These are phyloP conservation scores for Dynastes tityus DNA, from an alignment of 2,888 invertebrate species.

Conservation along the genomic window DNA sequence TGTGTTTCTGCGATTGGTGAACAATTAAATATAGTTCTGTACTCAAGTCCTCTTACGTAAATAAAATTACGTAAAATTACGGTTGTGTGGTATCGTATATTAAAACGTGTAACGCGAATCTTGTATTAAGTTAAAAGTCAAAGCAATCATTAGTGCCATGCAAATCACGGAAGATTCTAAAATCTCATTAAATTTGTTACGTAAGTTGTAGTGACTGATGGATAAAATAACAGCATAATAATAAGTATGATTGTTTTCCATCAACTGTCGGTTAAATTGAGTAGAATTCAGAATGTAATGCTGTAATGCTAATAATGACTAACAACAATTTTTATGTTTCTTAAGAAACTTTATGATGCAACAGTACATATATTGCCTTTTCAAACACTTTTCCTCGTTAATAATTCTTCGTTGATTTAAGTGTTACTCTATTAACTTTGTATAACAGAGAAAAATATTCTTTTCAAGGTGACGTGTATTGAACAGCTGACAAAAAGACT, in stretches of 20 bases:
- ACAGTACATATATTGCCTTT: too few relatives aligned
- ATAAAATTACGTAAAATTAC: too few relatives aligned
- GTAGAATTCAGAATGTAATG: background rate
- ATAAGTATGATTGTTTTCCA: slow-evolving; percentile 6
- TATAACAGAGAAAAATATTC: background rate
- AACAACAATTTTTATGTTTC: background rate
- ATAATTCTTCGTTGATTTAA: background rate
- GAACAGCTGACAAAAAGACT: slow-evolving; percentile 27
- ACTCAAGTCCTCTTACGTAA: too few relatives aligned
- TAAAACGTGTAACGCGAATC: background rate
- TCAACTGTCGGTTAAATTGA: background rate
- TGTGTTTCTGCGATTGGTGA: too few relatives aligned
- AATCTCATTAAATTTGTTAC: background rate
- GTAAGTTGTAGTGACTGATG: background rate
- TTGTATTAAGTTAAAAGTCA: slow-evolving; percentile 10
- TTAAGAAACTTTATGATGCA: background rate
- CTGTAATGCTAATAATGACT: background rate
- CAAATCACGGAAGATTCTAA: background rate
- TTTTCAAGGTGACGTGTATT: slow-evolving; percentile 9
- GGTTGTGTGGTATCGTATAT: too few relatives aligned
- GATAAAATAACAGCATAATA: background rate
- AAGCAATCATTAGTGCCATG: background rate
- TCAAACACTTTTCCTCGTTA: too few relatives aligned
- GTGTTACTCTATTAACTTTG: slow-evolving; percentile 20
- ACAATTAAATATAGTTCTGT: too few relatives aligned